Conservation (phyloP, 2,888 invertebrate species). For the Micoletzkya japonica region DNA sequence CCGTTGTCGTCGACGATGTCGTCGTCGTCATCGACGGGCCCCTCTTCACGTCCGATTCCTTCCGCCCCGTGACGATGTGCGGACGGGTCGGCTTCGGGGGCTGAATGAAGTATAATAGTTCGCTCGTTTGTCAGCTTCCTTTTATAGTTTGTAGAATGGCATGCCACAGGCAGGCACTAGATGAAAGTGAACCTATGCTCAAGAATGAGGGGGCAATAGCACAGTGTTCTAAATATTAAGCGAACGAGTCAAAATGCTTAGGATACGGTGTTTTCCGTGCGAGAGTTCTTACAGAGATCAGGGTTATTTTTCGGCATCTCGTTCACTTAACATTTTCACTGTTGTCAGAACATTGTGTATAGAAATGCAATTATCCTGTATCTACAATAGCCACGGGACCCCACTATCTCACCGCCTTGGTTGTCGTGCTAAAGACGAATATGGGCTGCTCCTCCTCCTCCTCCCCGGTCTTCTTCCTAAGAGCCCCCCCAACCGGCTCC, state of each 20-base stretch:
- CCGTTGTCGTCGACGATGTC: not conserved
- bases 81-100: conserved; percentile 6
- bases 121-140: not conserved
- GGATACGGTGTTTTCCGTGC: too few relatives aligned
- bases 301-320: too few relatives aligned
- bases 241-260: too few relatives aligned
- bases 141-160: not conserved
- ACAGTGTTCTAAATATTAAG: too few relatives aligned
- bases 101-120: not conserved
- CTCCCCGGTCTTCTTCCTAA: conserved; percentile 29
- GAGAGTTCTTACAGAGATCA: too few relatives aligned
- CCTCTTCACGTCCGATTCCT: too few relatives aligned
- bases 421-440: conserved; percentile 47
- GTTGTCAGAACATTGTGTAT: too few relatives aligned
- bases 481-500: conserved; percentile 1
- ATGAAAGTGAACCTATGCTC: too few relatives aligned
- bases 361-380: not conserved
- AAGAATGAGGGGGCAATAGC: not conserved
- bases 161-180: too few relatives aligned
- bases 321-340: too few relatives aligned
- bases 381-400: not conserved
- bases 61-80: conserved; percentile 15
- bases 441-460: conserved; percentile 29
- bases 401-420: conserved; percentile 18
- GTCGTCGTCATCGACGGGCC: not conserved